Percentiles rank a stretch among this genome's conserved stretches.
phyloP scores from a whole-genome alignment of 2,113 vertebrate genomes.

The Balaeniceps rex region DNA sequence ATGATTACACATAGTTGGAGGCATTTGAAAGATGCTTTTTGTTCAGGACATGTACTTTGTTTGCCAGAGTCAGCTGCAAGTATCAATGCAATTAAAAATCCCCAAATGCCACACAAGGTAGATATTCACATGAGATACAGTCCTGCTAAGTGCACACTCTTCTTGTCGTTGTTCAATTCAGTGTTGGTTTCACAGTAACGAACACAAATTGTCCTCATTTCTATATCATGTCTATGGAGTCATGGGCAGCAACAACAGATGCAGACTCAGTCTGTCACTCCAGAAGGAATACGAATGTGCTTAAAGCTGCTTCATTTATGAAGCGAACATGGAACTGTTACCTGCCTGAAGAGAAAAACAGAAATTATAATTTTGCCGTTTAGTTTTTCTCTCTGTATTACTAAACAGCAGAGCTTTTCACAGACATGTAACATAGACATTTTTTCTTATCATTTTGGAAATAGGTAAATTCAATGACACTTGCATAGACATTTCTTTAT shows the following conservation, averaged over 20 bases:
- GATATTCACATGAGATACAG: conserved; percentile 44
- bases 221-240: conserved; percentile 70
- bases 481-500: background rate
- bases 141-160: conserved; percentile 67
- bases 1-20: conserved; percentile 43
- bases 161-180: conserved; percentile 67
- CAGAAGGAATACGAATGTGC: conserved; percentile 79
- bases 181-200: conserved; percentile 70
- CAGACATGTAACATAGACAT: background rate
- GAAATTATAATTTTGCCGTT: background rate
- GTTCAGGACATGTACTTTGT: conserved; percentile 5
- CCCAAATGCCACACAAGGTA: conserved; percentile 49
- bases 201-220: conserved; percentile 69
- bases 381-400: background rate
- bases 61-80: conserved; percentile 30
- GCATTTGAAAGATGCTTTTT: conserved; percentile 35
- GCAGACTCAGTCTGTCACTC: conserved; percentile 80
- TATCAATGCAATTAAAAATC: conserved; percentile 51
- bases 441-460: background rate
- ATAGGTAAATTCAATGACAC: background rate
- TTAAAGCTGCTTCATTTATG: conserved; percentile 83
- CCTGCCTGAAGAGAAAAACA: conserved; percentile 64
- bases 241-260: conserved; percentile 75
- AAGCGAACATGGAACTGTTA: conserved; percentile 82
- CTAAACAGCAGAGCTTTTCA: background rate